Evolutionary conservation across 2,797 vertebrate species (phyloP).

Genomic region (Sebastes taczanowskii): DNA sequence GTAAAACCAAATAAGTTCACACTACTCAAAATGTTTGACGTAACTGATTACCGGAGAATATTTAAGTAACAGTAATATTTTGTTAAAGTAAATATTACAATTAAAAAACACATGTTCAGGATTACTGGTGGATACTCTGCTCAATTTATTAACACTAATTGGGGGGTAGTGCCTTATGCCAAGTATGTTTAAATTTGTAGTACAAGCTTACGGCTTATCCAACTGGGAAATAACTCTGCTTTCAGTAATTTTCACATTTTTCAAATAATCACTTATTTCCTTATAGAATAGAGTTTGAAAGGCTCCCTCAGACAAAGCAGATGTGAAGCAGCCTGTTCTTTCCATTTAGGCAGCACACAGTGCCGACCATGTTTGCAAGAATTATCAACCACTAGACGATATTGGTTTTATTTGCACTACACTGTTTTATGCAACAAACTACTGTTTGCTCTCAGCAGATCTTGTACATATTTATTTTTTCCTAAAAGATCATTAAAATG

Average conservation of each 20-base stretch:
- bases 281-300: neutral
- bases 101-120: neutral
- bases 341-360: neutral
- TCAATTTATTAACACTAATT: neutral
- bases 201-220: neutral
- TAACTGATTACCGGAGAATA: too few relatives aligned
- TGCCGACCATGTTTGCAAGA: neutral
- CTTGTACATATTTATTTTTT: neutral
- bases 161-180: neutral
- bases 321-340: neutral
- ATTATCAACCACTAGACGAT: neutral
- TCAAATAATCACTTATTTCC: neutral
- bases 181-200: neutral
- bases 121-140: neutral
- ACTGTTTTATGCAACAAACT: neutral
- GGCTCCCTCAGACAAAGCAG: neutral
- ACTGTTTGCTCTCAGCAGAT: neutral
- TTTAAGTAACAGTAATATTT: too few relatives aligned
- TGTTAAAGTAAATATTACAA: too few relatives aligned
- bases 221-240: neutral
- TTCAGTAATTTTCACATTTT: neutral
- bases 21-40: too few relatives aligned
- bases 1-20: too few relatives aligned
- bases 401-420: neutral
- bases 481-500: slow-evolving; percentile 17